A percentile compares a stretch with the other conserved stretches of the same genome.
phyloP scores from a whole-genome alignment of 2,888 invertebrate genomes.

The Anarsia innoxiella region DNA sequence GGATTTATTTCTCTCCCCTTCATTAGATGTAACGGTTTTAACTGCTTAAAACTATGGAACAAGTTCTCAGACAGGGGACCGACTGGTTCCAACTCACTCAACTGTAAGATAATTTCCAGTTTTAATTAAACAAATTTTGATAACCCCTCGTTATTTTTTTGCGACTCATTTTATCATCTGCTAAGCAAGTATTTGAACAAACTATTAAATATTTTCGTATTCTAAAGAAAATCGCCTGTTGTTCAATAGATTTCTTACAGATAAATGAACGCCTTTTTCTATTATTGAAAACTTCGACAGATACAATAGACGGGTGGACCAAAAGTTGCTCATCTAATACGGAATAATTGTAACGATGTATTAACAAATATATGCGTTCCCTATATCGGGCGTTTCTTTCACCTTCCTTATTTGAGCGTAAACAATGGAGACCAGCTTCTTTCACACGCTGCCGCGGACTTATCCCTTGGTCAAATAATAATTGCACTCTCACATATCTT shows the following conservation, averaged over 20 bases:
- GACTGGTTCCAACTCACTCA: constrained; percentile 56
- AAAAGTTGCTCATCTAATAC: constrained; percentile 45
- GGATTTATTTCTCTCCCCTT: constrained; percentile 69
- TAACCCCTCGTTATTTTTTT: constrained; percentile 15
- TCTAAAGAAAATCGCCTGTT: constrained; percentile 14
- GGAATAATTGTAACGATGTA: constrained; percentile 52
- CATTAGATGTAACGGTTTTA: constrained; percentile 75
- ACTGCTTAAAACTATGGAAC: constrained; percentile 73
- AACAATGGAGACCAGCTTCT: constrained; percentile 68
- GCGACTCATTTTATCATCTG: background rate
- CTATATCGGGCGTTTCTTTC: constrained; percentile 55
- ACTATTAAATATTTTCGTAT: constrained; percentile 14
- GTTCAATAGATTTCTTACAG: constrained; percentile 21
- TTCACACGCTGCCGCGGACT: constrained; percentile 72
- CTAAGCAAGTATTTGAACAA: constrained; percentile 10
- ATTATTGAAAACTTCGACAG: constrained; percentile 16
- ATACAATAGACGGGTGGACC: constrained; percentile 31
- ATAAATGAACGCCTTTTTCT: constrained; percentile 21
- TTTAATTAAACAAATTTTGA: constrained; percentile 50
- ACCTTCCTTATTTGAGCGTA: constrained; percentile 71
- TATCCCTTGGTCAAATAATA: constrained; percentile 74
- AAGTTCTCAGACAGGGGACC: constrained; percentile 60
- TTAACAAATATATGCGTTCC: constrained; percentile 51
- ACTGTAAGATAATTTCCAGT: constrained; percentile 62
- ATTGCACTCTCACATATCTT: constrained; percentile 62